These are phyloP conservation scores for Neomonachus schauinslandi DNA, from an alignment of 2,113 vertebrate species.

Conservation along the genomic window DNA sequence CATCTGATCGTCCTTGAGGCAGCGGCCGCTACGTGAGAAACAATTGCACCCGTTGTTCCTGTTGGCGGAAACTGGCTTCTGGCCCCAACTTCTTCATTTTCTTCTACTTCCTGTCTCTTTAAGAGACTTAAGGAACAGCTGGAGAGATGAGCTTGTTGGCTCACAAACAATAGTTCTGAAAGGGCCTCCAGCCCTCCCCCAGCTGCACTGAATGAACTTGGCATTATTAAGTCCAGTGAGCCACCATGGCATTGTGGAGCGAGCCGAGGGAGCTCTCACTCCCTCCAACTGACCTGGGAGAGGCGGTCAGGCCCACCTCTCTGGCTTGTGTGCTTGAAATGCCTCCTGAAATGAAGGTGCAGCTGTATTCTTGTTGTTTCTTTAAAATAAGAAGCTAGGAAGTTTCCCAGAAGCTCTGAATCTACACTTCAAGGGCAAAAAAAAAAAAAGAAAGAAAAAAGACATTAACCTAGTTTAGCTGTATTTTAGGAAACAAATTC, in stretches of 20 bases:
- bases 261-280: neutral
- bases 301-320: neutral
- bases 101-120: conserved; percentile 59
- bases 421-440: conserved; percentile 26
- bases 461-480: conserved; percentile 56
- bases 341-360: neutral
- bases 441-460: too few relatives aligned
- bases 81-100: conserved; percentile 49
- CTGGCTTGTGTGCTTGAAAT: neutral
- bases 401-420: conserved; percentile 43
- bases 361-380: neutral
- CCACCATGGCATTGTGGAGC: neutral
- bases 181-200: neutral
- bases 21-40: neutral
- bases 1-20: neutral
- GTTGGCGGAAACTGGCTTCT: neutral
- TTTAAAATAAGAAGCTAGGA: conserved; percentile 48
- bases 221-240: neutral
- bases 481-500: conserved; percentile 60
- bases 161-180: neutral
- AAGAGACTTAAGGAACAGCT: conserved; percentile 53
- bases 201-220: neutral
- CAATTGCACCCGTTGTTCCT: conserved; percentile 46
- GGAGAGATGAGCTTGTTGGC: conserved; percentile 49
- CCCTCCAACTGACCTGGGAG: neutral